phyloP scores from a whole-genome alignment of 2,797 vertebrate species.

The Miichthys miiuy region DNA sequence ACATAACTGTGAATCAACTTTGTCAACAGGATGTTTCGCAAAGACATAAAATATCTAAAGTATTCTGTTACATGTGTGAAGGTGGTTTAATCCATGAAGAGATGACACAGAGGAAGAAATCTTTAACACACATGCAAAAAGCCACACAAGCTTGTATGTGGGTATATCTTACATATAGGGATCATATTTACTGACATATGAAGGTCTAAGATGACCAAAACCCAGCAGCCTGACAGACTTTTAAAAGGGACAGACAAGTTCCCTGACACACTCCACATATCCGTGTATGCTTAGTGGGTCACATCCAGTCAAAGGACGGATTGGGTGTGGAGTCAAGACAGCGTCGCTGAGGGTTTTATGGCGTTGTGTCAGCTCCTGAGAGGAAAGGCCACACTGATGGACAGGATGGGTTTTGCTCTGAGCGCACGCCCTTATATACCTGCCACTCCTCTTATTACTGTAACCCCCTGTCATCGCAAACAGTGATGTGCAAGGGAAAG shows the following conservation, averaged over 20 bases:
- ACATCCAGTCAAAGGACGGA: slow-evolving; percentile 41
- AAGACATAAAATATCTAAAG: slow-evolving; percentile 35
- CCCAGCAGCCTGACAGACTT: slow-evolving; percentile 1
- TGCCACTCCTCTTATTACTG: slow-evolving; percentile 36
- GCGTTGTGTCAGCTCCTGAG: slow-evolving; percentile 50
- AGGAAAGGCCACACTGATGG: slow-evolving; percentile 52
- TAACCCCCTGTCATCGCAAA: slow-evolving; percentile 11
- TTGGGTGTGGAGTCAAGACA: slow-evolving; percentile 55
- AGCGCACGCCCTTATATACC: slow-evolving; percentile 43
- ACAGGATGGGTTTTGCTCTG: slow-evolving; percentile 59
- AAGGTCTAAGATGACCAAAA: slow-evolving; percentile 12
- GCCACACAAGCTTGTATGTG: not conserved
- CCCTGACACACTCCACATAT: slow-evolving; percentile 4
- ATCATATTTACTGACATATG: not conserved
- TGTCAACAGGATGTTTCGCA: slow-evolving; percentile 64
- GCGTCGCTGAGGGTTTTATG: slow-evolving; percentile 68
- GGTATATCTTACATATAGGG: not conserved
- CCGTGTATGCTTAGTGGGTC: slow-evolving; percentile 37
- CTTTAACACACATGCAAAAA: slow-evolving; percentile 13
- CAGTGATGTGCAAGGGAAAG: slow-evolving; percentile 5
- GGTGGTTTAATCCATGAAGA: slow-evolving; percentile 18
- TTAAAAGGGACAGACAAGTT: slow-evolving; percentile 2
- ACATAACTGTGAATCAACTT: slow-evolving; percentile 57
- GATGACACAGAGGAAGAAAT: slow-evolving; percentile 33
- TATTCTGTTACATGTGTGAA: not conserved